phyloP scores from a whole-genome alignment of 2,888 invertebrate species.

The Drosophila leonis region DNA sequence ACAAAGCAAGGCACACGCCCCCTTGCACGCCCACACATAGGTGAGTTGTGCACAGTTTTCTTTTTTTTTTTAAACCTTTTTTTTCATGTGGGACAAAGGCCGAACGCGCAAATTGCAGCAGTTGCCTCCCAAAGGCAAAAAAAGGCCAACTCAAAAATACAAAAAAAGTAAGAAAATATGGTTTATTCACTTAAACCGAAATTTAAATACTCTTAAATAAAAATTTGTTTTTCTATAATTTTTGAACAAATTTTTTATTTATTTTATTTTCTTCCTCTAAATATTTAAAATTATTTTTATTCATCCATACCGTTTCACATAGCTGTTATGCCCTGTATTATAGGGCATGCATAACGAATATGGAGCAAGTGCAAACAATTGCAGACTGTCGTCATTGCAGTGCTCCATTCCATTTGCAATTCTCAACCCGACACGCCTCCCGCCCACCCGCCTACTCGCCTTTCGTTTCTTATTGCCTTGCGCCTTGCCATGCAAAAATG shows the following conservation, averaged over 20 bases:
- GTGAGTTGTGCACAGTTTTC: slow-evolving; percentile 23
- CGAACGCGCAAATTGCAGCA: slow-evolving; percentile 57
- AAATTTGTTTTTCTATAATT: neutral
- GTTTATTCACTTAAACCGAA: no score
- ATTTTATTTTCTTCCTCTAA: neutral
- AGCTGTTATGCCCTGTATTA: neutral
- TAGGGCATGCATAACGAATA: slow-evolving; percentile 20
- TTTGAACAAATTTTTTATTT: neutral
- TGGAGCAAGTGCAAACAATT: slow-evolving; percentile 68
- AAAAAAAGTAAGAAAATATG: neutral
- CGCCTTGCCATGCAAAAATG: slow-evolving; percentile 59
- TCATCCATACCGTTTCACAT: neutral
- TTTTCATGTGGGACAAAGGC: slow-evolving; percentile 45
- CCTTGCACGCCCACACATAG: slow-evolving; percentile 1
- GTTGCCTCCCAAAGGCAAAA: slow-evolving; percentile 46
- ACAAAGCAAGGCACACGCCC: slow-evolving; percentile 29
- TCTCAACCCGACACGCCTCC: slow-evolving; percentile 10
- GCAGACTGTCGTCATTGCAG: slow-evolving; percentile 39
- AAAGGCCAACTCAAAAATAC: slow-evolving; percentile 21
- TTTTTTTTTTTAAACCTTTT: slow-evolving; percentile 14
- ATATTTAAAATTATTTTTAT: neutral
- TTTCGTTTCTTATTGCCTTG: slow-evolving; percentile 31
- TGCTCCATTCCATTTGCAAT: slow-evolving; percentile 19
- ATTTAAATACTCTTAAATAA: slow-evolving; percentile 2
- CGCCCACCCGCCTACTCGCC: slow-evolving; percentile 5